phyloP scores from a whole-genome alignment of 2,113 vertebrate genomes.

The Notiomystis cincta region DNA sequence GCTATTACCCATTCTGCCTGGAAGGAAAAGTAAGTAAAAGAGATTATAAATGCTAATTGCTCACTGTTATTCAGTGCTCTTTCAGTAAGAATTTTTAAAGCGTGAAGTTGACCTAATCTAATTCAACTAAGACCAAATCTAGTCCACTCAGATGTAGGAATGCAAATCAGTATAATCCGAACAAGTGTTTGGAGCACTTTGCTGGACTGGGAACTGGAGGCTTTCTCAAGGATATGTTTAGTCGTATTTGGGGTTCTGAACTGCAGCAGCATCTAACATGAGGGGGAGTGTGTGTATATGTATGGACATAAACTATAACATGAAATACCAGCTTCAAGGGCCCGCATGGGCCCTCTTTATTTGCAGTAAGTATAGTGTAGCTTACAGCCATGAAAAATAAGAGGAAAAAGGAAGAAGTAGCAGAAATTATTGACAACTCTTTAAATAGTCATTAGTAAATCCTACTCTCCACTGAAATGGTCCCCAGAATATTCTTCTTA shows the following conservation, averaged over 20 bases:
- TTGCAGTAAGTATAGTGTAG: neutral
- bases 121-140: neutral
- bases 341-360: neutral
- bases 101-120: neutral
- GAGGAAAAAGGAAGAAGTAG: neutral
- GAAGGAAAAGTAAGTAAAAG: neutral
- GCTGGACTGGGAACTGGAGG: neutral
- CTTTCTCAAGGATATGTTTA: neutral
- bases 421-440: neutral
- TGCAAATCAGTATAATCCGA: neutral
- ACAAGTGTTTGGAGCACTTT: neutral
- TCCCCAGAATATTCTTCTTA: neutral
- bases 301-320: neutral
- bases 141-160: neutral
- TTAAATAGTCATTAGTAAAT: neutral
- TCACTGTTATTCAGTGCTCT: neutral
- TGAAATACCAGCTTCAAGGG: neutral
- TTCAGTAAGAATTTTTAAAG: neutral
- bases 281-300: neutral
- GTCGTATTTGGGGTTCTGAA: neutral
- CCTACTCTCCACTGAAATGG: neutral
- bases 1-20: constrained; percentile 98
- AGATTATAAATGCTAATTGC: neutral
- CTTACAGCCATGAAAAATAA: neutral
- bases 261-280: neutral